A percentile compares a stretch with the other conserved stretches of the same genome.
Evolutionary conservation across 35 echinoderm and acorn worm species (phyloP).

Genomic region (Strongylocentrotus purpuratus): DNA sequence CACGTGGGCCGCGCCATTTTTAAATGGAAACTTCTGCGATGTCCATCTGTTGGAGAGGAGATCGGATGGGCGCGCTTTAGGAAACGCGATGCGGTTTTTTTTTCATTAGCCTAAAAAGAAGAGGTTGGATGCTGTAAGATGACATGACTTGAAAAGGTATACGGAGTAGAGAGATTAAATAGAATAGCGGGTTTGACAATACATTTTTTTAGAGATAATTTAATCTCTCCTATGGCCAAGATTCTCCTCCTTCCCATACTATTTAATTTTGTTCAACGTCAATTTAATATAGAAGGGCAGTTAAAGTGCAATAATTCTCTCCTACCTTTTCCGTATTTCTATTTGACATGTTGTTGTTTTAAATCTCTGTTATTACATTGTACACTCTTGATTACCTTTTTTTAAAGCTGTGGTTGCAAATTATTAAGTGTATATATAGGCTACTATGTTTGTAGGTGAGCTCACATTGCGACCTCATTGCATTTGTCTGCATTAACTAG

Average conservation of each 20-base stretch:
- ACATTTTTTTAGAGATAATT: background rate
- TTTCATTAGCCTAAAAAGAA: conserved; percentile 3
- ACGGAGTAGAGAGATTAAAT: background rate
- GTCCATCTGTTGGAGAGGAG: background rate
- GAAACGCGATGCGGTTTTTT: background rate
- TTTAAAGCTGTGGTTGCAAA: too few relatives aligned
- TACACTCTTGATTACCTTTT: too few relatives aligned
- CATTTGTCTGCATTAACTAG: too few relatives aligned
- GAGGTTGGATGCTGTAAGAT: background rate
- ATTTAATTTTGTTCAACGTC: background rate
- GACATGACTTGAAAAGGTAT: background rate
- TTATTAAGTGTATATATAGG: too few relatives aligned
- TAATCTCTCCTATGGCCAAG: background rate
- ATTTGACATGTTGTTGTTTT: too few relatives aligned
- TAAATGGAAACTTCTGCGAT: conserved; percentile 25
- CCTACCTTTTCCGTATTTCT: too few relatives aligned
- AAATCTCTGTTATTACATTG: too few relatives aligned
- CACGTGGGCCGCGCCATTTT: conserved; percentile 50
- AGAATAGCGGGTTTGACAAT: background rate
- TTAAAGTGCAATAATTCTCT: too few relatives aligned
- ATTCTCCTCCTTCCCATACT: background rate
- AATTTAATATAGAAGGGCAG: too few relatives aligned
- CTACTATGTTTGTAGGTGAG: too few relatives aligned
- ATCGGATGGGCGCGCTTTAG: background rate
- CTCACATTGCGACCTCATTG: too few relatives aligned